Evolutionary conservation across 2,113 vertebrate genomes (phyloP), one percentile per base, ranked within the genome.

Genomic region (Actenoides hombroni): DNA sequence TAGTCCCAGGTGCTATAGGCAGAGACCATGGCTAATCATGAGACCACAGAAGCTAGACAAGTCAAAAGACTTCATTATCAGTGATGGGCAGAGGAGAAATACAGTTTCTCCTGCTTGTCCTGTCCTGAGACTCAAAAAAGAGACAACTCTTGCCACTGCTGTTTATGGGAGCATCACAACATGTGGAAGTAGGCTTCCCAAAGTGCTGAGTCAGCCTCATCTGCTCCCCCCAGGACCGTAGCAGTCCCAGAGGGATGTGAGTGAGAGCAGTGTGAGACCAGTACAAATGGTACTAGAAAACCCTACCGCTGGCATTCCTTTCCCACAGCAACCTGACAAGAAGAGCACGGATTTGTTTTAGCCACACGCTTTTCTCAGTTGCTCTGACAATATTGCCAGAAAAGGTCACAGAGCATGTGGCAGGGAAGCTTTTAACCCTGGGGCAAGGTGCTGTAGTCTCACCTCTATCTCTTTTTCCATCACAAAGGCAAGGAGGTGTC

Each of bases 61-160:
- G 20, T 51, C 54, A 3, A 3, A 80, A 44, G 21, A 79, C 25
- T 91, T 94, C 42, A 44, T 48, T 61, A 76, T 24, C 57, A 82
- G 48, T 53, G 28, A 64, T 57, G 61, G 73, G 57, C 61, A 87
- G 44, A 68, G 61, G 48, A 89, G 83, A 95, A 92, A 75, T 26
- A 79, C 11, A 15, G 20, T 75, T 89, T 89, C 65, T 84, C 69
- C 89, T 82, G 69, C 77, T 87, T 91, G 21, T 85, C 64, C 88
- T 92, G 60, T 54, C 78, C 89, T 96, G 89, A 92, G 81, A 76
- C 61, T 94, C 56, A 81, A 78, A 86, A 92, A 60, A 31, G 53
- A 89, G 56, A 68, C 17, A 78, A 51, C 8, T 71, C 53, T 51
- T 40, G 20, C 35, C 31, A 37, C 26, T 67, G 44, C 31, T 74